Base-by-base conservation (phyloP, 2,888 invertebrate species). In the Microdon myrmicae region DNA sequence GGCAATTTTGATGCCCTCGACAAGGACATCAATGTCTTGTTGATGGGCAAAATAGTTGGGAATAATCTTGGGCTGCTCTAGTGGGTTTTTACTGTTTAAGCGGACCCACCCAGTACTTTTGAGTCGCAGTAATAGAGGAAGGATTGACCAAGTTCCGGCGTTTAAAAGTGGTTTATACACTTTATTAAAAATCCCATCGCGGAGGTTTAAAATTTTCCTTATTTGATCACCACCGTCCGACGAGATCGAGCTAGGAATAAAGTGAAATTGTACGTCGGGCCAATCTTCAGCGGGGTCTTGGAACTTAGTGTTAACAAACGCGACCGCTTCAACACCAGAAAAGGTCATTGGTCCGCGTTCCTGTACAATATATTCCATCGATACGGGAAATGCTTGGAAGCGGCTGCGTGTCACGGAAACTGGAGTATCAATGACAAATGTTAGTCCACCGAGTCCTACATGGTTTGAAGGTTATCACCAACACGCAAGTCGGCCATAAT, bases 31-130 rank as follows among this genome's bases (percentile, higher is more conserved):
- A 8, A 94, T 83, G 71, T 97, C 96, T 72, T 90, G 86, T 67
- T 87, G 87, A 69, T 92, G 88, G 0, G 92, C 87, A 74, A 97
- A 90, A 76, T 97, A 97, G 76, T 96, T 96, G 0, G 96, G 95
- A 74, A 92, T 90, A 45, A 97, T 89, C 8, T 89, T 86, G 0
- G 96, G 96, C 61, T 90, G 86, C 1, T 90, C 86, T 67, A 87
- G 83, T 0, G 96, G 95, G 77, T 96, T 90, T 23, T 83, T 84
- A 35, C 90, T 91, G 68, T 86, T 87, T 10, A 98, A 80, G 39
- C 88, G 87, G n/a, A 98, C 82, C 86, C 89, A 89, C 0, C 98
- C 98, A 0, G 86, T 86, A 74, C 95, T 95, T 72, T 87, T 89
- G 0, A 96, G 94, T 4, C 96, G 84, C 68, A 97, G 78, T 1